phyloP scores from a whole-genome alignment of 2,113 vertebrate species.

The Axis porcinus region DNA sequence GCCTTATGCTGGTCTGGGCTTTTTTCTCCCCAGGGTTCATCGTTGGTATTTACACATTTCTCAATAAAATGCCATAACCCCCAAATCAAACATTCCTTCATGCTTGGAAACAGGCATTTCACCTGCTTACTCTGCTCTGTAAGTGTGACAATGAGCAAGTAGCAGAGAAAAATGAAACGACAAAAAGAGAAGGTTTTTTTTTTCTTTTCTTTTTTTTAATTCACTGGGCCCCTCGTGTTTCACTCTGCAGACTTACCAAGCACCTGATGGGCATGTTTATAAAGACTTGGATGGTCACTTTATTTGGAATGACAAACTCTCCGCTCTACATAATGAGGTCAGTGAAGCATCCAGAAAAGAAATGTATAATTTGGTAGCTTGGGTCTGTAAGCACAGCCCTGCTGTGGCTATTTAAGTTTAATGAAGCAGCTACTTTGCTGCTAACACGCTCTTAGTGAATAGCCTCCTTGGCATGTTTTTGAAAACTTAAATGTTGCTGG shows the following conservation, averaged over 20 bases:
- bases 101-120: background rate
- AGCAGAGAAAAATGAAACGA: slow-evolving; percentile 10
- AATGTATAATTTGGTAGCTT: slow-evolving; percentile 65
- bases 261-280: slow-evolving; percentile 68
- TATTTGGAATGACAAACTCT: slow-evolving; percentile 62
- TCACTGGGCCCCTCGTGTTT: background rate
- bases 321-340: slow-evolving; percentile 74
- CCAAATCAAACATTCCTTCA: background rate
- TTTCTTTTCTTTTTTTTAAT: background rate
- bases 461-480: slow-evolving; percentile 75
- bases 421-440: slow-evolving; percentile 76
- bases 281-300: slow-evolving; percentile 69
- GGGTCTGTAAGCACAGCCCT: slow-evolving; percentile 65
- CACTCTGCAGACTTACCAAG: slow-evolving; percentile 44
- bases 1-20: background rate
- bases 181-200: background rate
- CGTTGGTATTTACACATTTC: background rate
- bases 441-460: slow-evolving; percentile 65
- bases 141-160: background rate
- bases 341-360: slow-evolving; percentile 76
- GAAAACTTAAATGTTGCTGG: slow-evolving; percentile 72
- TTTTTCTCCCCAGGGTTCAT: background rate
- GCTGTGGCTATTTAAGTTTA: slow-evolving; percentile 76
- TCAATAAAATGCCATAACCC: background rate
- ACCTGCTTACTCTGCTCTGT: background rate